phyloP scores from a whole-genome alignment of 2,113 vertebrate genomes.

The Cryptomyrus ogoouensis region DNA sequence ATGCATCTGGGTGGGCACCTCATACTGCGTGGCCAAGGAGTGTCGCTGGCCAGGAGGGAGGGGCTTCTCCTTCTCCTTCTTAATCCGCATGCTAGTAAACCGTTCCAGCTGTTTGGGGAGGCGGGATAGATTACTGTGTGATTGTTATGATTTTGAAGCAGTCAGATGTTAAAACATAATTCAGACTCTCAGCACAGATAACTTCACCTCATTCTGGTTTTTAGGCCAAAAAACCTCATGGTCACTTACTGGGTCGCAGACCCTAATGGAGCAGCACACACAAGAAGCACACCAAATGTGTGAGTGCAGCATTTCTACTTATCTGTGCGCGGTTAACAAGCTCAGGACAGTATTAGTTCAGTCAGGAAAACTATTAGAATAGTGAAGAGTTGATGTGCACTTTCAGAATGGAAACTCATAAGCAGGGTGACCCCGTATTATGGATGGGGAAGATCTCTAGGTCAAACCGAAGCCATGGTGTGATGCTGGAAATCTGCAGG shows the following conservation, averaged over 20 bases:
- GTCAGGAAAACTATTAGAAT: background rate
- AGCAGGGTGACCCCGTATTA: background rate
- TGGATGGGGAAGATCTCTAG: too few species aligned
- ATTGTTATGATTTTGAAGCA: background rate
- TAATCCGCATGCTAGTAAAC: slow-evolving; percentile 84
- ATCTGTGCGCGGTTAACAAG: background rate
- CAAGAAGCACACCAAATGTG: background rate
- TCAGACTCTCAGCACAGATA: background rate
- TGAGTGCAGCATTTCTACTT: background rate
- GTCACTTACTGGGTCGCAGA: background rate
- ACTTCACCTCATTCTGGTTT: background rate
- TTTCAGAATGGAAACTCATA: background rate
- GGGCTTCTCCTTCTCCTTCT: slow-evolving; percentile 82
- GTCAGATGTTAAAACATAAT: background rate
- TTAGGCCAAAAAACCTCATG: background rate
- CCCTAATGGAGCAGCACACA: background rate
- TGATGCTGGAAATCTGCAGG: background rate
- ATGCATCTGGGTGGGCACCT: slow-evolving; percentile 58
- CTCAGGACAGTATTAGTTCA: background rate
- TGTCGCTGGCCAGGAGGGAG: slow-evolving; percentile 58
- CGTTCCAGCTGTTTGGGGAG: slow-evolving; percentile 70
- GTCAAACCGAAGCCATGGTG: background rate
- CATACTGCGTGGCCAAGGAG: slow-evolving; percentile 67
- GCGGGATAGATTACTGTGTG: background rate
- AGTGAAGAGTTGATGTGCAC: background rate